Evolutionary conservation across 2,113 vertebrate species (phyloP).

Genomic region (Catharus fuscescens): DNA sequence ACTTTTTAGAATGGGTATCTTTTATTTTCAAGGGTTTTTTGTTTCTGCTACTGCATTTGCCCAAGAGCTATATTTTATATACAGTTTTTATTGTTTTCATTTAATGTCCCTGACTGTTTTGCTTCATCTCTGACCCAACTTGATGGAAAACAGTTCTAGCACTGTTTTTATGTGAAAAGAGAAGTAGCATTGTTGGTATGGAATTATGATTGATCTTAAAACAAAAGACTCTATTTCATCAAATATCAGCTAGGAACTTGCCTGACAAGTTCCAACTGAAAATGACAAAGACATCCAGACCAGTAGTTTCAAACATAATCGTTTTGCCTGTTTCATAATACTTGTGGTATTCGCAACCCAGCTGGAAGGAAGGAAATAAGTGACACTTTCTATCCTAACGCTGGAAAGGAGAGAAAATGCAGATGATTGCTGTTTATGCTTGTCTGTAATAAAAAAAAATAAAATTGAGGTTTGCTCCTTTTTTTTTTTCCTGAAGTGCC

Average conservation of each 20-base stretch:
- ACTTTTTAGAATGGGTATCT: neutral
- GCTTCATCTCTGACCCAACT: neutral
- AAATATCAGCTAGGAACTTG: neutral
- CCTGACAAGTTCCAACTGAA: neutral
- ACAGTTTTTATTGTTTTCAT: neutral
- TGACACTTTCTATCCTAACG: neutral
- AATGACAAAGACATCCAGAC: neutral
- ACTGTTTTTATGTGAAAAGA: neutral
- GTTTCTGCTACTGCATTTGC: neutral
- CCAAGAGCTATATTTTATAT: neutral
- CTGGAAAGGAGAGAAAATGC: neutral
- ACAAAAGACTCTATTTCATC: neutral
- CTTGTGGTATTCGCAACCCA: neutral
- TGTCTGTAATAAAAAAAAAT: neutral
- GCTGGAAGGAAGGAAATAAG: neutral
- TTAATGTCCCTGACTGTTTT: neutral
- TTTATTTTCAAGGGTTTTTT: neutral
- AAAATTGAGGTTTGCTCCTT: neutral
- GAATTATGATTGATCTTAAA: neutral
- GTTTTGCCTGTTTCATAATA: neutral
- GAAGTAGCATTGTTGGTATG: neutral
- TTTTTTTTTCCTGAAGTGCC: neutral
- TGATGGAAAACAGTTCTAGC: neutral
- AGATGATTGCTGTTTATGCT: neutral
- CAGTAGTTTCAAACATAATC: rapidly evolving